Percentiles rank a stretch among this genome's conserved stretches.
These are phyloP conservation scores for Venustaconcha ellipsiformis DNA, from an alignment of 1,140 invertebrate genomes.

Conservation along the genomic window DNA sequence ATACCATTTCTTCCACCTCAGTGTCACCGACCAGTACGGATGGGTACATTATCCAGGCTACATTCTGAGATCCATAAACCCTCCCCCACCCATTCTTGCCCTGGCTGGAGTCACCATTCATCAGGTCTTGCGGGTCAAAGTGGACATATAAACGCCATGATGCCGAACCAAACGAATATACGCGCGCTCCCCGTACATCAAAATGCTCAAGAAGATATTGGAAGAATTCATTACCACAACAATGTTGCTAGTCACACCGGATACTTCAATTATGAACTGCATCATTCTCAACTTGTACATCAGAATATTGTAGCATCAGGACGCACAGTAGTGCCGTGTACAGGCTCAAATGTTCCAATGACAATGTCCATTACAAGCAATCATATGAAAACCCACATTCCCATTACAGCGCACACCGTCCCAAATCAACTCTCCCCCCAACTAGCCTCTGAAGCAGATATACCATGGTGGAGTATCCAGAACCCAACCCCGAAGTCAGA, in stretches of 20 bases:
- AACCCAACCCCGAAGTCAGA: constrained; percentile 6
- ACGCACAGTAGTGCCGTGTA: constrained; percentile 9
- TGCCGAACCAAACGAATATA: constrained; percentile 1
- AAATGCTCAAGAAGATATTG: constrained; percentile 13
- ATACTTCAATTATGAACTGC: constrained; percentile 35
- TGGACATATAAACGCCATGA: constrained; percentile 1
- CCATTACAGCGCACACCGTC: constrained; percentile 5
- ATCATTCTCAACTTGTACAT: constrained; percentile 32
- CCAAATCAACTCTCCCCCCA: constrained; percentile 41
- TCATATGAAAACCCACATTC: constrained; percentile 9
- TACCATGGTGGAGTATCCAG: constrained; percentile 31
- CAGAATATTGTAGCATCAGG: constrained; percentile 33
- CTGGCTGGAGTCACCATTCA: constrained; percentile 17
- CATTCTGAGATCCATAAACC: constrained; percentile 20
- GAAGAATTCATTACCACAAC: constrained; percentile 6
- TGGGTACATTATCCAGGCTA: too few relatives aligned
- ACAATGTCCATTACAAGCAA: neutral
- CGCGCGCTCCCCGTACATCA: constrained; percentile 18
- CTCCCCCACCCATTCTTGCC: constrained; percentile 13
- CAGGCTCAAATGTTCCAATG: neutral
- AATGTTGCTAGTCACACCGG: neutral
- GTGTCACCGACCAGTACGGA: too few relatives aligned
- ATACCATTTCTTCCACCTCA: too few relatives aligned
- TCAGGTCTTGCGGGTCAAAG: neutral
- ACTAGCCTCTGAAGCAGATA: constrained; percentile 36